phyloP scores from a whole-genome alignment of 2,113 vertebrate species.

The Ceyx cyanopectus region DNA sequence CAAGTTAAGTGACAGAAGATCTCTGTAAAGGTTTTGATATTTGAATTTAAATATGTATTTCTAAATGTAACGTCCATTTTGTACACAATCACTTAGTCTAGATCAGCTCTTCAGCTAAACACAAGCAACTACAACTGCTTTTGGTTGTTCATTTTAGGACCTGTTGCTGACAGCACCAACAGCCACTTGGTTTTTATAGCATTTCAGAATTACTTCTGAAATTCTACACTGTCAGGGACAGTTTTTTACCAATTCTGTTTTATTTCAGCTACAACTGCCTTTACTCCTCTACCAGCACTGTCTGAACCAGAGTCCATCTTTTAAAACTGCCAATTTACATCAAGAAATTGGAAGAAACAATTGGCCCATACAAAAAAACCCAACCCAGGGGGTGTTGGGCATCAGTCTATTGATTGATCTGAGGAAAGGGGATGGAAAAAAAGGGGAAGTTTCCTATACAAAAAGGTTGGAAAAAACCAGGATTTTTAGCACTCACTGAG shows the following conservation, averaged over 20 bases:
- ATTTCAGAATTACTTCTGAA: background rate
- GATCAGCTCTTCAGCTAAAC: background rate
- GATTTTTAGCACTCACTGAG: background rate
- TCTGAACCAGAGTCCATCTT: background rate
- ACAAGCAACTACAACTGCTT: background rate
- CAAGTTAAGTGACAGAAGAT: background rate
- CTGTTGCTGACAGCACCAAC: background rate
- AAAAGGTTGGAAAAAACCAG: background rate
- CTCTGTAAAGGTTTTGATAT: background rate
- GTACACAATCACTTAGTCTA: background rate
- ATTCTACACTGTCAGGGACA: background rate
- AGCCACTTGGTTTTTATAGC: background rate
- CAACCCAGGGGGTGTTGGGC: background rate
- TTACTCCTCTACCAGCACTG: background rate
- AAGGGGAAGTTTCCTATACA: background rate
- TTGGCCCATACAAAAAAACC: background rate
- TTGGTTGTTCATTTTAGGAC: background rate
- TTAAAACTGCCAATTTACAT: background rate
- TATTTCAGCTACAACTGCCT: background rate
- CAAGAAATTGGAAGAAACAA: background rate
- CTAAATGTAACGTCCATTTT: background rate
- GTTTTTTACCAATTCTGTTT: background rate
- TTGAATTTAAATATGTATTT: background rate
- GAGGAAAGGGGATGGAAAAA: background rate
- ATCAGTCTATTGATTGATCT: background rate